Percentiles rank a stretch among this genome's conserved stretches.
Conservation (phyloP, 2,888 invertebrate genomes). For the Aporophyla nigra region DNA sequence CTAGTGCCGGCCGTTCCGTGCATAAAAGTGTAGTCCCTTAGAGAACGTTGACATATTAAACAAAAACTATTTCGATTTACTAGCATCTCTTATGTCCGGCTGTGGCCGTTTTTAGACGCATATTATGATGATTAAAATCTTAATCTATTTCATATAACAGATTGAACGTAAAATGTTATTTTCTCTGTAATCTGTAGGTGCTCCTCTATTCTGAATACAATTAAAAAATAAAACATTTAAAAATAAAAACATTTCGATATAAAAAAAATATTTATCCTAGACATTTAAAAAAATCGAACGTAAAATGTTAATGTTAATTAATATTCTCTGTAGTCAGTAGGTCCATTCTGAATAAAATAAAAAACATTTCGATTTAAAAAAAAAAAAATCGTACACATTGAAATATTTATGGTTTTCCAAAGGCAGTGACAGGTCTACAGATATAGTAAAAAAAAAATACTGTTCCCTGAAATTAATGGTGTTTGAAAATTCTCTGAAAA, state of each 20-base stretch:
- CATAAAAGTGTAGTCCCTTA: not conserved
- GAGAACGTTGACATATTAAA: not conserved
- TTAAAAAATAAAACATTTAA: no score
- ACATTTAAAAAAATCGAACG: not conserved
- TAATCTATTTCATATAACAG: not conserved
- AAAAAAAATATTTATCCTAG: no score
- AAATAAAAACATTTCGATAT: no score
- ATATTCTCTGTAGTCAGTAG: not conserved
- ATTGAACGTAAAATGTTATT: not conserved
- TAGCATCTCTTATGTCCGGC: not conserved
- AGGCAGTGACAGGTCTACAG: not conserved
- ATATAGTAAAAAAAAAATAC: not conserved
- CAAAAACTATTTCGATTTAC: not conserved
- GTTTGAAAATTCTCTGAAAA: not conserved
- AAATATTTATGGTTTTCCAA: not conserved
- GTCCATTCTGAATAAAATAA: not conserved
- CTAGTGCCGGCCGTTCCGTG: conserved; percentile 19
- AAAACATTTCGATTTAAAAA: not conserved
- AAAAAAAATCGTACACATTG: not conserved
- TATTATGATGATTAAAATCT: not conserved
- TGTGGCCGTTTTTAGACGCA: not conserved
- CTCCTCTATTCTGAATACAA: no score
- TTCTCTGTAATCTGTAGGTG: no score
- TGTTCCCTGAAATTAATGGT: not conserved
- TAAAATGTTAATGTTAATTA: not conserved